These are phyloP conservation scores for Rhinatrema bivittatum DNA, from an alignment of 2,797 vertebrate species.

Conservation along the genomic window DNA sequence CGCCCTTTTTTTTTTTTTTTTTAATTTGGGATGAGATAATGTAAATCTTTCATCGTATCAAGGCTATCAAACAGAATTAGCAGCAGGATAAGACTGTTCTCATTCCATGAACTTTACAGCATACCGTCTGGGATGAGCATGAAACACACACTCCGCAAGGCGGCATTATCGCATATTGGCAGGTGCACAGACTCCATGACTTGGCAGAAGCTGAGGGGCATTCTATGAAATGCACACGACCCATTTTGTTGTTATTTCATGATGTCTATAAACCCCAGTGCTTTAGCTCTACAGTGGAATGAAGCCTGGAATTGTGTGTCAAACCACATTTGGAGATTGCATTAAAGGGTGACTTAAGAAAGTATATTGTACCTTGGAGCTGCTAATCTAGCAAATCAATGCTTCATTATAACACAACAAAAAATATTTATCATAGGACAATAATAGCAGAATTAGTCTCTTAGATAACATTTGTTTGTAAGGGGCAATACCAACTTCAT, in stretches of 20 bases:
- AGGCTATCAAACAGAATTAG: slow-evolving; percentile 53
- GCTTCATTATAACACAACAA: slow-evolving; percentile 47
- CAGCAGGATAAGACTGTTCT: slow-evolving; percentile 43
- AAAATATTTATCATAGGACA: slow-evolving; percentile 31
- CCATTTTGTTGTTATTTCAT: slow-evolving; percentile 37
- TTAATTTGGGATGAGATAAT: slow-evolving; percentile 55
- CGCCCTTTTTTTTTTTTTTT: slow-evolving; percentile 56
- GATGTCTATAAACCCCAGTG: slow-evolving; percentile 32
- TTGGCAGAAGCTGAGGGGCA: slow-evolving; percentile 36
- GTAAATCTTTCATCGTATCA: slow-evolving; percentile 53
- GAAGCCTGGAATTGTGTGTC: slow-evolving; percentile 28
- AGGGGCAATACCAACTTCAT: slow-evolving; percentile 6
- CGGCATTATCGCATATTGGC: slow-evolving; percentile 47
- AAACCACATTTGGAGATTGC: slow-evolving; percentile 38
- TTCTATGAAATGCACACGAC: slow-evolving; percentile 39
- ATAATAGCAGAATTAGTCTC: slow-evolving; percentile 23
- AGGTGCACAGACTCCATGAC: slow-evolving; percentile 47
- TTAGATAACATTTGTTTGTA: slow-evolving; percentile 30
- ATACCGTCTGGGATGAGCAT: slow-evolving; percentile 48
- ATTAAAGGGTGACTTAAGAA: slow-evolving; percentile 48
- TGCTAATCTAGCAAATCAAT: slow-evolving; percentile 47
- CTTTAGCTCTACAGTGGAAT: slow-evolving; percentile 20
- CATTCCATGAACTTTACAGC: slow-evolving; percentile 56
- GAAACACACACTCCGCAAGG: slow-evolving; percentile 32
- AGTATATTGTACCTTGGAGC: slow-evolving; percentile 35